These are phyloP conservation scores for Hoplodrina ambigua DNA, from an alignment of 2,888 invertebrate species.

Conservation along the genomic window DNA sequence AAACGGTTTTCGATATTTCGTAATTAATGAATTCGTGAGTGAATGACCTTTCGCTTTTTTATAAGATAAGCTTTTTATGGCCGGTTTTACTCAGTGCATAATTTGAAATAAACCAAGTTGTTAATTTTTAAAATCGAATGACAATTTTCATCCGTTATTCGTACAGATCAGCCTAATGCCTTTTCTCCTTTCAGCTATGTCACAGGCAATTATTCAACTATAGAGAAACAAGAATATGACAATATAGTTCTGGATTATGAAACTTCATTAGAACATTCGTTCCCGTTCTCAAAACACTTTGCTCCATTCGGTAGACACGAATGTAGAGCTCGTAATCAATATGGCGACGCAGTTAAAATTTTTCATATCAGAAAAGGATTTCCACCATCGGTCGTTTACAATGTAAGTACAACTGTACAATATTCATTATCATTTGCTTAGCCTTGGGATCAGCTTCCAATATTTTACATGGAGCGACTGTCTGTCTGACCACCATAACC, in stretches of 20 bases:
- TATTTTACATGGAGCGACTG: too few relatives aligned
- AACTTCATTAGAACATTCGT: slow-evolving; percentile 53
- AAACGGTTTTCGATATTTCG: too few relatives aligned
- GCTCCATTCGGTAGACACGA: slow-evolving; percentile 78
- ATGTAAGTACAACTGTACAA: slow-evolving; percentile 73
- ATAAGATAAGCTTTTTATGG: too few relatives aligned
- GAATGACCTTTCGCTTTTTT: too few relatives aligned
- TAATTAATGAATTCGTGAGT: too few relatives aligned
- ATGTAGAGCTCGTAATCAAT: slow-evolving; percentile 76
- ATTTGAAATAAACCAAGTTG: too few relatives aligned
- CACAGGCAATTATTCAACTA: slow-evolving; percentile 53
- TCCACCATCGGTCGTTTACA: slow-evolving; percentile 71
- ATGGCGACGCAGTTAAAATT: slow-evolving; percentile 73
- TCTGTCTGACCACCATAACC: too few relatives aligned
- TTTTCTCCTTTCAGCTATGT: slow-evolving; percentile 43
- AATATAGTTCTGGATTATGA: slow-evolving; percentile 59
- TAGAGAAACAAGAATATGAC: slow-evolving; percentile 68
- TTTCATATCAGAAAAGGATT: slow-evolving; percentile 76
- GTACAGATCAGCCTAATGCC: neutral
- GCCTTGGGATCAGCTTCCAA: too few relatives aligned
- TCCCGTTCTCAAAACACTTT: slow-evolving; percentile 68
- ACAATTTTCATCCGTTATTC: too few relatives aligned
- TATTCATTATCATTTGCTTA: neutral
- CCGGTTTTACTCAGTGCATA: too few relatives aligned
- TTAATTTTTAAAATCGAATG: too few relatives aligned